Conservation (phyloP, 2,888 invertebrate species). For the Azorinus chamasolen region DNA sequence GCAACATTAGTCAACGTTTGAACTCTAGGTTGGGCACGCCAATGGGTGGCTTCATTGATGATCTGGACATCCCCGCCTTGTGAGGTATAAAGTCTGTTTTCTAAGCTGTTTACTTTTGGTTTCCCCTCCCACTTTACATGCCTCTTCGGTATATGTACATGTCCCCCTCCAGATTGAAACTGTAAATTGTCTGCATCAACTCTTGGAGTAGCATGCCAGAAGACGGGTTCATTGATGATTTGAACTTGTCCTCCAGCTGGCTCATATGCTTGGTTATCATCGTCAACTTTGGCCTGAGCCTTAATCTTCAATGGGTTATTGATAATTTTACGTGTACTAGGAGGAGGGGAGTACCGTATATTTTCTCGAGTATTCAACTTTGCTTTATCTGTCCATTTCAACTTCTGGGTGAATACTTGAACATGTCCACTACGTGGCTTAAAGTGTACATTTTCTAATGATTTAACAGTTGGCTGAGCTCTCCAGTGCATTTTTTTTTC, state of each 20-base stretch:
- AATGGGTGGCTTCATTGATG: slow-evolving; percentile 54
- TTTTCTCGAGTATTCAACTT: slow-evolving; percentile 65
- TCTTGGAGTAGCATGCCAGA: slow-evolving; percentile 66
- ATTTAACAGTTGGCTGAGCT: slow-evolving; percentile 97
- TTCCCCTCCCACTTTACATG: slow-evolving; percentile 62
- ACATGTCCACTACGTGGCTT: slow-evolving; percentile 66
- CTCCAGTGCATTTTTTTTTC: slow-evolving; percentile 73
- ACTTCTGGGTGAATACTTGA: slow-evolving; percentile 57
- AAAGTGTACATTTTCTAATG: slow-evolving; percentile 91
- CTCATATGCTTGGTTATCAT: slow-evolving; percentile 88
- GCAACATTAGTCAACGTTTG: slow-evolving; percentile 74
- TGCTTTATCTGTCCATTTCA: slow-evolving; percentile 73
- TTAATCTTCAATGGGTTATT: slow-evolving; percentile 60
- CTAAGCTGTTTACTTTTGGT: slow-evolving; percentile 91
- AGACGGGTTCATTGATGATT: slow-evolving; percentile 57
- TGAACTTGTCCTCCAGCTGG: slow-evolving; percentile 88
- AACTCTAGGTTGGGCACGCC: slow-evolving; percentile 69
- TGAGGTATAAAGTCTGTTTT: slow-evolving; percentile 93
- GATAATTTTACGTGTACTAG: slow-evolving; percentile 55
- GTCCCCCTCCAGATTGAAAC: slow-evolving; percentile 74
- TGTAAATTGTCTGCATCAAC: slow-evolving; percentile 76
- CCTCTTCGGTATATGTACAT: slow-evolving; percentile 66
- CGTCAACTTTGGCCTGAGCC: slow-evolving; percentile 69
- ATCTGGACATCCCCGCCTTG: slow-evolving; percentile 86
- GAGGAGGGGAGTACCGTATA: slow-evolving; percentile 52